Base-by-base conservation (phyloP, 2,113 vertebrate genomes). In the Chloropsis hardwickii region DNA sequence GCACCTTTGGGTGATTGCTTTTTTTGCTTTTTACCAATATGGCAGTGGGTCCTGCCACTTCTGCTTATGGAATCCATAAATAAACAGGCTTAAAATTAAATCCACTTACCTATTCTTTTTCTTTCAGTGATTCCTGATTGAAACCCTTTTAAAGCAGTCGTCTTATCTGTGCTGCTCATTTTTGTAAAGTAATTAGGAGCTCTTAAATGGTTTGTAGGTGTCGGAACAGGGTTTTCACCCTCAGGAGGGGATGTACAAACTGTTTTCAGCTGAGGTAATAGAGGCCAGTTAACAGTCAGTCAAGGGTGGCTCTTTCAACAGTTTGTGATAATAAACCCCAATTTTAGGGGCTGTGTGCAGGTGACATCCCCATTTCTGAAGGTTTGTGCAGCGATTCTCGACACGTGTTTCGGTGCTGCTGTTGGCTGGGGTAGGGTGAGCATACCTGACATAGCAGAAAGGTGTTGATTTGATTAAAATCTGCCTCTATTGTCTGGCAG, bases 391-490 rank as follows among this genome's bases (percentile, higher is more conserved):
- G 58, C 29, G 45, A 24, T 42, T 39, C 60, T 85, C 0, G 0
- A 42, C 24, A 18, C 0, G 3, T 48, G 76, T 62, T 93, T 81
- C 1, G 0, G 65, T 93, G 58, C 71, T 72, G 0, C 58, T 80
- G 69, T 85, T 6, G 6, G 44, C 62, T 53, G 66, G 81, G 35
- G 48, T 57, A 86, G 89, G 66, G 39, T 95, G 81, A 84, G 51
- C 8, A 33, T 87, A 93, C 84, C 92, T 92, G 85, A 80, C 61
- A 50, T 61, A 87, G 92, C 65, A 64, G 44, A 86, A 96, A 42
- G 86, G 81, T 64, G 90, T 91, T 94, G 90, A 91, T 97, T 95
- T 97, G 92, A 93, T 96, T 95, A 94, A 97, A 95, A 83, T 65
- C 81, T 82, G 47, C 17, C 50, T 73, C 50, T 48, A 6, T 86